phyloP scores from a whole-genome alignment of 1,140 invertebrate species.

The Lepidotrigona ventralis region DNA sequence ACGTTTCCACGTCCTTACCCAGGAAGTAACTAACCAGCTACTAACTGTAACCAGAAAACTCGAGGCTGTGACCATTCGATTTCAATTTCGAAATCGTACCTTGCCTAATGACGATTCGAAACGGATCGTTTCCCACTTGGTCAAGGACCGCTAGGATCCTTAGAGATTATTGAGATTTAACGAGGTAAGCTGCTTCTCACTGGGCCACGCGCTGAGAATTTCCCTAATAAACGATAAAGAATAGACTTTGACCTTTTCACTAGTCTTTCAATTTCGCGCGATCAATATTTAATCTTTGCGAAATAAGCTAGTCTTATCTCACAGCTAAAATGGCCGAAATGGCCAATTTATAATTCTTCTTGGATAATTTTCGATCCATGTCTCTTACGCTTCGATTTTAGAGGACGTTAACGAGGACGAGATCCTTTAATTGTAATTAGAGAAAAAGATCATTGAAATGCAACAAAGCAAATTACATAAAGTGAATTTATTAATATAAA shows the following conservation, averaged over 20 bases:
- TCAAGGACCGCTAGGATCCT: neutral
- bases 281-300: too few relatives aligned
- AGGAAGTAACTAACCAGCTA: slow-evolving; percentile 15
- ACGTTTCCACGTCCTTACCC: slow-evolving; percentile 48
- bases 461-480: neutral
- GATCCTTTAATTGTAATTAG: neutral
- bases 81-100: neutral
- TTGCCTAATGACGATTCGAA: neutral
- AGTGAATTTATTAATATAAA: neutral
- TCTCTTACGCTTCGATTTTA: too few relatives aligned
- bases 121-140: neutral
- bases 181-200: neutral
- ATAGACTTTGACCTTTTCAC: too few relatives aligned
- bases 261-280: too few relatives aligned
- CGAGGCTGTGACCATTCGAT: neutral
- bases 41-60: slow-evolving; percentile 17
- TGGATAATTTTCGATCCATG: too few relatives aligned
- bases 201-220: neutral
- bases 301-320: too few relatives aligned
- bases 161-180: neutral
- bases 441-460: neutral
- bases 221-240: too few relatives aligned
- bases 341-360: too few relatives aligned
- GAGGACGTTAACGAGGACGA: neutral
- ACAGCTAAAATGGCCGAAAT: too few relatives aligned